These are phyloP conservation scores for Grammomys surdaster DNA, from an alignment of 2,113 vertebrate genomes.

Conservation along the genomic window DNA sequence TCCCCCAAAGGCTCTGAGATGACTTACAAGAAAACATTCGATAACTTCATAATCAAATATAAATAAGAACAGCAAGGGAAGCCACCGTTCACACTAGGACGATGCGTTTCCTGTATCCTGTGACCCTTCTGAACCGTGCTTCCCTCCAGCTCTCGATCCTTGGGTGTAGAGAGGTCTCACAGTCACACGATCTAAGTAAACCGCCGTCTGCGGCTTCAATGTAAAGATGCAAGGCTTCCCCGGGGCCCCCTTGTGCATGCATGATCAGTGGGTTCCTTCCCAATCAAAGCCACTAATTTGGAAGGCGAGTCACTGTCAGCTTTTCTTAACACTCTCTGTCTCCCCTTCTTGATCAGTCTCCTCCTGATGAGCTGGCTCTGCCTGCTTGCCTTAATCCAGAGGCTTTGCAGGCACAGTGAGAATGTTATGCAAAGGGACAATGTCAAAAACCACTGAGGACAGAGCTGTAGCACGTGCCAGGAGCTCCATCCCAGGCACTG, in stretches of 20 bases:
- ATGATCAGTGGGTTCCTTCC: background rate
- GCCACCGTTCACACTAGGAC: background rate
- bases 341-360: background rate
- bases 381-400: background rate
- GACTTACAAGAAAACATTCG: slow-evolving; percentile 58
- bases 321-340: background rate
- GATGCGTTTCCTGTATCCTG: background rate
- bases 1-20: slow-evolving; percentile 44
- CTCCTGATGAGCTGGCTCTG: background rate
- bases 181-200: background rate
- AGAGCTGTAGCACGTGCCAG: accelerated
- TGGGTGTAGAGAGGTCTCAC: background rate
- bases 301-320: background rate
- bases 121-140: background rate
- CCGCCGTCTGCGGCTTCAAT: background rate
- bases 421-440: background rate
- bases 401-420: background rate
- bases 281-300: background rate
- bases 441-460: background rate
- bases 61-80: slow-evolving; percentile 42
- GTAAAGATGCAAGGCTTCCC: background rate
- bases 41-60: slow-evolving; percentile 54
- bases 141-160: accelerated
- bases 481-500: background rate
- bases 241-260: background rate